Evolutionary conservation across 2,888 invertebrate species (phyloP).

Genomic region (Chironomus tentans): DNA sequence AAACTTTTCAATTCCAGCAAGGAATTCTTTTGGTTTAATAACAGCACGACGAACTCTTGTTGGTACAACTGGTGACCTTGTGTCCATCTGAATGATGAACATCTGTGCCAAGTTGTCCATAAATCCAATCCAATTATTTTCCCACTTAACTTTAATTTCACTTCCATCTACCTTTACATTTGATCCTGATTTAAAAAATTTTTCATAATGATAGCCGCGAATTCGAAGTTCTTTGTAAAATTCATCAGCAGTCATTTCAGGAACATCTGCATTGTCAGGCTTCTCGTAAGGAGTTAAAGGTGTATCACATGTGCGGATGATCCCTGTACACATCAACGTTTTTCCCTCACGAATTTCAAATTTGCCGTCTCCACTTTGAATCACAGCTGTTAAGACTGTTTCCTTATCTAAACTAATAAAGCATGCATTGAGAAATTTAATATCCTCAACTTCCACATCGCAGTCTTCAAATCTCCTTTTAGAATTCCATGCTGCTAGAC

Average conservation of each 20-base stretch:
- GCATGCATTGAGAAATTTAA: slow-evolving; percentile 72
- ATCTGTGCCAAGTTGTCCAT: slow-evolving; percentile 85
- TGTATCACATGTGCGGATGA: slow-evolving; percentile 48
- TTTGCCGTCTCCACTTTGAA: slow-evolving; percentile 51
- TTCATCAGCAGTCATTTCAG: slow-evolving; percentile 49
- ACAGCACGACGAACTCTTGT: slow-evolving; percentile 61
- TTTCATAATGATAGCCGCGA: slow-evolving; percentile 56
- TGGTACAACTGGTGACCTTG: slow-evolving; percentile 62
- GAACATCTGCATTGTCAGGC: slow-evolving; percentile 33
- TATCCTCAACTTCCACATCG: slow-evolving; percentile 74
- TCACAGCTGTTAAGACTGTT: slow-evolving; percentile 46
- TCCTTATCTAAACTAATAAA: slow-evolving; percentile 57
- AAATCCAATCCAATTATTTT: slow-evolving; percentile 78
- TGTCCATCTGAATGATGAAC: slow-evolving; percentile 58
- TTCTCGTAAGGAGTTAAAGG: background rate
- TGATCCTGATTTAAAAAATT: slow-evolving; percentile 35
- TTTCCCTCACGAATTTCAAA: slow-evolving; percentile 61
- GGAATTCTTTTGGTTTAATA: slow-evolving; percentile 57
- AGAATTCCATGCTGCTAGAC: slow-evolving; percentile 59
- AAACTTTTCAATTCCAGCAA: slow-evolving; percentile 41
- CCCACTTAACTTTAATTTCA: slow-evolving; percentile 49
- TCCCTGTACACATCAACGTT: slow-evolving; percentile 60
- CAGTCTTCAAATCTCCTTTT: slow-evolving; percentile 56
- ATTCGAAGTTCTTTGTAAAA: slow-evolving; percentile 62
- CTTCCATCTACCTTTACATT: slow-evolving; percentile 37